Base-by-base conservation (phyloP, 1,140 invertebrate species). In the Rhagoletis pomonella region DNA sequence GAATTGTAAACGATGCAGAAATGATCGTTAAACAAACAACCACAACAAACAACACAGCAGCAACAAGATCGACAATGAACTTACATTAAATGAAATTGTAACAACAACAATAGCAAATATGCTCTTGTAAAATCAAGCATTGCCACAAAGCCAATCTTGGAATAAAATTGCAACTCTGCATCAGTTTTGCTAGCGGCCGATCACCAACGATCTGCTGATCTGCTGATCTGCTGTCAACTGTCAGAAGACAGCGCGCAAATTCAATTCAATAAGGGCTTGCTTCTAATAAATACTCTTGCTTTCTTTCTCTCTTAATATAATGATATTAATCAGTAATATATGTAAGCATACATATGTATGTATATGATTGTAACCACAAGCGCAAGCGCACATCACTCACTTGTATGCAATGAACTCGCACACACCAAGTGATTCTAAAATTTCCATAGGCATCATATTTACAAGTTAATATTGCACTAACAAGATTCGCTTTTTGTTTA, bases 391-490 rank as follows among this genome's bases (percentile, higher is more conserved):
- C 42, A 69, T 44, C 29, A 29, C 29, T 69, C 29, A 29, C 29
- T 69, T 62, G 12, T 47, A n/a, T 55, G 3, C 50, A 55, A 5
- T 55, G 50, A 7, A 55, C 10, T 55, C 50, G 50, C 50, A 55
- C 50, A 55, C 50, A 55, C 50, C 50, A 55, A 55, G 50, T 90
- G 87, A 91, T 90, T 90, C 90, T 90, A 91, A 89, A 88, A 91
- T 91, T 91, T 91, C 90, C 90, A 91, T 90, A 89, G 89, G 89
- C 90, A 91, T 91, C 90, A 91, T 90, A 91, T 91, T 91, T 91
- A 91, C 91, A 91, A 91, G 91, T 91, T 91, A 91, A 91, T 91
- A 91, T 91, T 91, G 89, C 91, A 91, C 90, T 91, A 91, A 91
- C 90, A 90, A 90, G 90, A 90, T 91, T 89, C 89, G 12, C 87